Conservation (phyloP, 1,140 invertebrate genomes). For the Steinernema khuongi region DNA sequence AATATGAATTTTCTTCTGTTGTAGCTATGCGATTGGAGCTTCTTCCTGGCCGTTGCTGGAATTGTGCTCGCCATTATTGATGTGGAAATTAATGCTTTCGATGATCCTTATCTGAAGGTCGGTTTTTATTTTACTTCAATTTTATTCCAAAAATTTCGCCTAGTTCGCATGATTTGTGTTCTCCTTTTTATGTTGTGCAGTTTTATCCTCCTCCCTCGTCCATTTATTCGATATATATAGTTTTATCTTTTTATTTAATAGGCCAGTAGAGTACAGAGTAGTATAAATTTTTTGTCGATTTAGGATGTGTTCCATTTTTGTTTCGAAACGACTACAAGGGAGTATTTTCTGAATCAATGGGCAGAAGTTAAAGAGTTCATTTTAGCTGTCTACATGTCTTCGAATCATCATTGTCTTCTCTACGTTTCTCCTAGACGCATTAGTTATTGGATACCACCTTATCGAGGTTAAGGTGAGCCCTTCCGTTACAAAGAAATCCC, state of each 20-base stretch:
- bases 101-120: slow-evolving; percentile 17
- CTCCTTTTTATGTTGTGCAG: no score
- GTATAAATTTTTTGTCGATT: no score
- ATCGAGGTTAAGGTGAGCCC: slow-evolving; percentile 40
- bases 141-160: slow-evolving; percentile 27
- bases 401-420: slow-evolving; percentile 35
- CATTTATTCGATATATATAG: no score
- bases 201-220: no score
- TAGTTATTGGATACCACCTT: slow-evolving; percentile 44
- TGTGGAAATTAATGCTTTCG: slow-evolving; percentile 36
- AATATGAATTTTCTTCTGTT: slow-evolving; percentile 28
- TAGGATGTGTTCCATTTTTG: no score
- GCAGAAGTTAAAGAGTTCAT: background rate
- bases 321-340: no score
- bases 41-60: slow-evolving; percentile 41
- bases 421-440: slow-evolving; percentile 45
- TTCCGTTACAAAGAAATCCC: background rate
- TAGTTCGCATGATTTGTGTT: no score
- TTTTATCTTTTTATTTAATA: no score
- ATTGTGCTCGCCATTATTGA: slow-evolving; percentile 47
- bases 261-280: no score
- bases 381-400: slow-evolving; percentile 18
- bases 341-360: background rate
- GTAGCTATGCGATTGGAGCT: slow-evolving; percentile 45
- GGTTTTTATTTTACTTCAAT: background rate